Evolutionary conservation across 2,113 vertebrate species (phyloP).

Genomic region (Alces alces): DNA sequence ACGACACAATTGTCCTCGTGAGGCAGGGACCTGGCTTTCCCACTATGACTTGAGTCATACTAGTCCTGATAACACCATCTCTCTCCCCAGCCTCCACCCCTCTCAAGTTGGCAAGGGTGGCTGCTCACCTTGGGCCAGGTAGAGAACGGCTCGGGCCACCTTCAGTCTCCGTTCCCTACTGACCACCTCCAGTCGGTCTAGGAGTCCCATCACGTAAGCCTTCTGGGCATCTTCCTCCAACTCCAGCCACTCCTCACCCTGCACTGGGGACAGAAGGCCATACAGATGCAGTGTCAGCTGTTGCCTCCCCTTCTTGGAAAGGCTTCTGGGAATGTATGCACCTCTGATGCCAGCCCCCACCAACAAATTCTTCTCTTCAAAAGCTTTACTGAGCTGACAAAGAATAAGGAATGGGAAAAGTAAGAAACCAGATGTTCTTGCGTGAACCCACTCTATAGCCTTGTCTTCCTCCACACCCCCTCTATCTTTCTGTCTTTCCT

Average conservation of each 20-base stretch:
- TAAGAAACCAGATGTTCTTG: neutral
- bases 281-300: rapidly evolving
- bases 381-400: conserved; percentile 25
- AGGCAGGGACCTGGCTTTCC: neutral
- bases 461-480: neutral
- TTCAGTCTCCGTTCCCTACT: conserved; percentile 90
- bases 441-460: neutral
- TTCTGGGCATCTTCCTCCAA: conserved; percentile 86
- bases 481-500: neutral
- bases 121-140: conserved; percentile 92
- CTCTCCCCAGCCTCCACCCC: neutral
- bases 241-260: conserved; percentile 86
- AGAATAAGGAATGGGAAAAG: neutral
- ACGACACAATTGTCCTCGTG: neutral
- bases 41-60: neutral
- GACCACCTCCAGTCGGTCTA: conserved; percentile 95
- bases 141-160: conserved; percentile 92
- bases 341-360: neutral
- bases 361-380: neutral
- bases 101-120: neutral
- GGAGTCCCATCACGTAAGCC: conserved; percentile 90
- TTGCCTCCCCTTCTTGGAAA: neutral
- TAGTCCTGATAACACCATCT: neutral
- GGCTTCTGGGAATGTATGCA: neutral
- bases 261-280: conserved; percentile 73